Evolutionary conservation across 2,797 vertebrate genomes (phyloP).

Genomic region (Holocentrus rufus): DNA sequence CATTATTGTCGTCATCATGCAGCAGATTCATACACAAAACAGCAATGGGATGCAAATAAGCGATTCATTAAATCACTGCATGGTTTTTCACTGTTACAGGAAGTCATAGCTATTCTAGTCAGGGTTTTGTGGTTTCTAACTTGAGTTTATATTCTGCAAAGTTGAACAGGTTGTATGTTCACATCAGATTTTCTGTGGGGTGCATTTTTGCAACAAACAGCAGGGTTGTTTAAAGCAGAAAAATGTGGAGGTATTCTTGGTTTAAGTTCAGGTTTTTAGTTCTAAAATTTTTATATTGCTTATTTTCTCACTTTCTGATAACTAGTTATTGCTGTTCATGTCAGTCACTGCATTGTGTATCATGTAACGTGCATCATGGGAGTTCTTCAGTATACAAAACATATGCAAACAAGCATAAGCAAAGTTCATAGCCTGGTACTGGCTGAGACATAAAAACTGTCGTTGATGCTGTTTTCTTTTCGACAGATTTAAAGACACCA

Average conservation of each 20-base stretch:
- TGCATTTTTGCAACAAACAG: neutral
- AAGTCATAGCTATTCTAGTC: neutral
- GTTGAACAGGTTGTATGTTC: neutral
- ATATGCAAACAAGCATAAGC: neutral
- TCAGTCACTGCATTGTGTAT: neutral
- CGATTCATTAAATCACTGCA: neutral
- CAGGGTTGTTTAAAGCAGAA: neutral
- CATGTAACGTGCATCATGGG: neutral
- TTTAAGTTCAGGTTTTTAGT: neutral
- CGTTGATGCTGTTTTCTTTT: neutral
- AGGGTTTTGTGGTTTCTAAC: neutral
- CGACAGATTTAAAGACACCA: conserved; percentile 82
- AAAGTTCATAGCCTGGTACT: neutral
- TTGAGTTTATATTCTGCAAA: neutral
- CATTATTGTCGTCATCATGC: neutral
- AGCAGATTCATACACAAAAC: conserved; percentile 5
- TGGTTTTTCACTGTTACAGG: neutral
- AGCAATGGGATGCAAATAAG: neutral
- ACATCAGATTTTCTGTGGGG: neutral
- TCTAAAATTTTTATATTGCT: neutral
- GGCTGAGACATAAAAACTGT: neutral
- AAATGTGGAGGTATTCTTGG: neutral
- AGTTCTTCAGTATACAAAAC: neutral
- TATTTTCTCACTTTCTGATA: too few species aligned
- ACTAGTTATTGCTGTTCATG: too few species aligned